Evolutionary conservation across 2,888 invertebrate species (phyloP).

Genomic region (Agelastica alni): DNA sequence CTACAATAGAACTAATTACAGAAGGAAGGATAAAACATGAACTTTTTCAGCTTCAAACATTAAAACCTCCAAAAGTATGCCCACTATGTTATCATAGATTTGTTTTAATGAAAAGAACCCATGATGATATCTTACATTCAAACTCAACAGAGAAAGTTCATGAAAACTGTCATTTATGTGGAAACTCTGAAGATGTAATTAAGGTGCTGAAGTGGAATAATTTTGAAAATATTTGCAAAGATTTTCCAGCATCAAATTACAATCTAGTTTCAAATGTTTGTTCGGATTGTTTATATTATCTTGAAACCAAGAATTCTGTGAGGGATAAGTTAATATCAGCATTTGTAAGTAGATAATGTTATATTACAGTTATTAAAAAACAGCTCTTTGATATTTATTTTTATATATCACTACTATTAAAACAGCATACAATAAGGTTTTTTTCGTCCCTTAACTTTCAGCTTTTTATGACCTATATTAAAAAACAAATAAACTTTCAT

Average conservation of each 20-base stretch:
- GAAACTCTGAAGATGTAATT: constrained; percentile 7
- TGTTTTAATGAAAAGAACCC: constrained; percentile 12
- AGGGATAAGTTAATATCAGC: constrained; percentile 8
- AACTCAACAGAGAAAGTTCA: constrained; percentile 1
- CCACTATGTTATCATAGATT: constrained; percentile 19
- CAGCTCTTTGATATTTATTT: too few species aligned
- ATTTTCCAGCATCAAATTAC: not conserved
- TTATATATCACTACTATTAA: too few species aligned
- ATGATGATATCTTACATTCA: constrained; percentile 13
- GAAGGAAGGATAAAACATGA: too few species aligned
- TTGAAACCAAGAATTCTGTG: constrained; percentile 9
- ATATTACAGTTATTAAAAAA: too few species aligned
- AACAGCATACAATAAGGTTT: too few species aligned
- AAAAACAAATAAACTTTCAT: too few species aligned
- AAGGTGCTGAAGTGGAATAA: constrained; percentile 2
- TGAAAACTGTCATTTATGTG: constrained; percentile 15
- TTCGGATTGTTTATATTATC: constrained; percentile 16
- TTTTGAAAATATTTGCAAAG: constrained; percentile 13
- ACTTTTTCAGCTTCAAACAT: constrained; percentile 10
- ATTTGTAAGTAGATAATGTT: constrained; percentile 17
- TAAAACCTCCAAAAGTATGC: constrained; percentile 14
- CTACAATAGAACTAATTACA: too few species aligned
- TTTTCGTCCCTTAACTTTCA: too few species aligned
- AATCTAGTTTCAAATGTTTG: not conserved
- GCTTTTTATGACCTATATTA: too few species aligned